Base-by-base conservation (phyloP, 2,888 invertebrate species). In the Caradrina clavipalpis region DNA sequence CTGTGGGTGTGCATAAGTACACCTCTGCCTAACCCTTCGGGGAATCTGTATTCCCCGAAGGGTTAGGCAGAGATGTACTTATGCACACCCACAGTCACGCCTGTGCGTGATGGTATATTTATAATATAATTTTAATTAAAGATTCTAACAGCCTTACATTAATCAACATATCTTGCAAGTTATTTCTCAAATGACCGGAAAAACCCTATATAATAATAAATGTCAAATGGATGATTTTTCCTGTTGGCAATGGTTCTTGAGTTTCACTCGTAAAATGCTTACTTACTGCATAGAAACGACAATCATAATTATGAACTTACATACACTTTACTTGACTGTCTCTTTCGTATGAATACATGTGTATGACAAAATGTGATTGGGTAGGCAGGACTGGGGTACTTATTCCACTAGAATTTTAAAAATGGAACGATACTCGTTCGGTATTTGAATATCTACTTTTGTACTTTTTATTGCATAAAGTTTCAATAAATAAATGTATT, bases 231-330 rank as follows among this genome's bases (percentile, higher is more conserved):
- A 56, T 47, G 11, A 73, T 1, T 65, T 73, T 57, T 73, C 74
- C 74, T 72, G 39, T 72, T 73, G 26, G 56, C 56, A 65, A 56
- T 50, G 65, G 10, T 21, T 47, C 39, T 51, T 2, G 17, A 45
- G 50, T 19, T 17, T 45, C 10, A 7, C 3, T 2, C 17, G 57
- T 56, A 47, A 42, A 49, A 10, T 49, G 21, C 11, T 53, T 11
- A 42, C 42, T 15, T 42, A 22, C 17, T 47, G 3, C 22, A 17
- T 54, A 64, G 15, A 49, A 17, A 63, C 17, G 5, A 21, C 17
- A 47, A 21, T 67, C 3, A 17, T 15, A 26, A 3, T 26, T 2
- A 66, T 45, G 11, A 8, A 17, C 45, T 53, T 22, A 54, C 35
- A 45, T 35, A 8, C 5, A 19, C 53, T 21, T 31, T 31, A n/a